Evolutionary conservation across 2,113 vertebrate genomes (phyloP), one percentile per base, ranked within the genome.

Genomic region (Sander lucioperca): DNA sequence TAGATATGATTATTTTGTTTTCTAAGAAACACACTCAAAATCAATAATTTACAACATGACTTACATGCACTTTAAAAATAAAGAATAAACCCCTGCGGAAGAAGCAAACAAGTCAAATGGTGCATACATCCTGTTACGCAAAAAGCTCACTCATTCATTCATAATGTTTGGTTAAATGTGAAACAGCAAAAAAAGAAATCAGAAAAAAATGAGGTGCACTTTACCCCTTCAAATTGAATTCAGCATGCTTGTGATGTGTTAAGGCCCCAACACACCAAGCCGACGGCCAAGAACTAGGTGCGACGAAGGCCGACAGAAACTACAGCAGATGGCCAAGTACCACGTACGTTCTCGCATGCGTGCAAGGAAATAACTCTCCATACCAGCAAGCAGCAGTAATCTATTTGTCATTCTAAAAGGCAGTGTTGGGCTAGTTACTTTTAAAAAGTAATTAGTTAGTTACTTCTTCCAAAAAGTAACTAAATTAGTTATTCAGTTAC

Each of bases 141-240:
- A 48, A 45, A 19, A 59, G 33, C 36, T 82, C 82, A 84, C 73
- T 85, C 83, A 87, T 59, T 91, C 79, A 86, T 73, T 87, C 70
- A 86, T 50, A 78, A 82, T 5, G 73, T 86, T 90, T 88, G 83
- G 83, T 83, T 86, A 80, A 86, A 76, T 74, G 56, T 56, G n/a
- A 86, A 79, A 90, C 27, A 53, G 33, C 19, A 63, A 47, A 21
- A 47, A 43, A 58, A 11, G 36, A 43, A n/a, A 64, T 33, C 30
- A 33, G 30, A 9, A 53, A 67, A 47, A 73, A 58, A 45, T 43
- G 43, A 74, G 72, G 74, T 62, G 7, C 56, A 63, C 9, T 67
- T 69, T 59, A 36, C 30, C 48, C 72, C 76, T 58, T 66, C 36
- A n/a, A 53, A 36, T 15, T 65, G 23, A 64, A 56, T 67, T 53